Conservation (phyloP, 2,113 vertebrate genomes). For the Picathartes gymnocephalus region DNA sequence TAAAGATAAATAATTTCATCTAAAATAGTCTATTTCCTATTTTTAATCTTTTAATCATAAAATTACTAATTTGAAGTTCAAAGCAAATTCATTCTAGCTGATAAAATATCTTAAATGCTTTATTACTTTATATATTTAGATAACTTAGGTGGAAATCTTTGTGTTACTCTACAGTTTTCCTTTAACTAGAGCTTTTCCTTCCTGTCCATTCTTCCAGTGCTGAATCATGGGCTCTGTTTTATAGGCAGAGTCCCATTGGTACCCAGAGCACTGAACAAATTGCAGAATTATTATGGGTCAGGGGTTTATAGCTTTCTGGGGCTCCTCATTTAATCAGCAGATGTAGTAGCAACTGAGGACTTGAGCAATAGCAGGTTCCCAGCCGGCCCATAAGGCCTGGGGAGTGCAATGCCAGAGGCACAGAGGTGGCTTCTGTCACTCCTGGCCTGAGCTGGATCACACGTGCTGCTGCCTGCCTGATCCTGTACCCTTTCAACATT, state of each 20-base stretch:
- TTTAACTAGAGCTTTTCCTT: not conserved
- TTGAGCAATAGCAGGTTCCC: not conserved
- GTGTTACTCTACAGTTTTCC: not conserved
- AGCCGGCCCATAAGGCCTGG: not conserved
- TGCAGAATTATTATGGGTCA: not conserved
- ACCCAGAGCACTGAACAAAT: not conserved
- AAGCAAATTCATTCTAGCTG: not conserved
- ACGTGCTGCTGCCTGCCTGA: not conserved
- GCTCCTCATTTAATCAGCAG: not conserved
- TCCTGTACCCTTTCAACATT: not conserved
- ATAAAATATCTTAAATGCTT: not conserved
- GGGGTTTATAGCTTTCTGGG: not conserved
- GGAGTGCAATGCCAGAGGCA: not conserved
- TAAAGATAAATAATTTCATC: not conserved
- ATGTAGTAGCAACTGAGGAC: not conserved
- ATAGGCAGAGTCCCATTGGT: not conserved
- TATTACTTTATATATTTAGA: not conserved
- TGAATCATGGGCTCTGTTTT: not conserved
- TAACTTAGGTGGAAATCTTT: not conserved
- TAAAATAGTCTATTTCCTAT: not conserved
- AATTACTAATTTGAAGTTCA: not conserved
- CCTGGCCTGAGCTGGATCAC: not conserved
- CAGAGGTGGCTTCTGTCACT: not conserved
- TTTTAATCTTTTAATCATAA: not conserved
- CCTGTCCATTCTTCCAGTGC: not conserved